phyloP scores from a whole-genome alignment of 2,888 invertebrate species.

The Adelognathus sp. region DNA sequence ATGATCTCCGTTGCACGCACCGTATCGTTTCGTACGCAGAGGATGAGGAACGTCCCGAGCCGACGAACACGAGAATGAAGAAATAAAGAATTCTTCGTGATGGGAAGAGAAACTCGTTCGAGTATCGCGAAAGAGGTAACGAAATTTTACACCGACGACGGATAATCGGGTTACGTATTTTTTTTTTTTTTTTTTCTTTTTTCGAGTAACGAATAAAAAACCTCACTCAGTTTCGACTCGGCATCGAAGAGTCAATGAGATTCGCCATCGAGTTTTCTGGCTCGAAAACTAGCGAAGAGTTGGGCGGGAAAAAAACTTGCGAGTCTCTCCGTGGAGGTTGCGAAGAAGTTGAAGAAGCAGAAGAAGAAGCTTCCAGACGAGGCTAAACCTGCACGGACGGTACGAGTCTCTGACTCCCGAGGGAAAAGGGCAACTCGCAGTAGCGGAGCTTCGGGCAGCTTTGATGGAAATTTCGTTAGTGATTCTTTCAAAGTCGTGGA shows the following conservation, averaged over 20 bases:
- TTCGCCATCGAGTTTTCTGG: constrained; percentile 28
- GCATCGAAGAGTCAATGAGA: constrained; percentile 37
- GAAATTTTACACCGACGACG: background rate
- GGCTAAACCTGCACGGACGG: background rate
- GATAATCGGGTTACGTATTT: background rate
- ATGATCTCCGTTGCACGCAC: background rate
- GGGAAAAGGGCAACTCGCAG: background rate
- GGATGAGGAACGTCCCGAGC: background rate
- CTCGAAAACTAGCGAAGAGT: background rate
- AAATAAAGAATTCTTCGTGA: background rate
- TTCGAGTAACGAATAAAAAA: background rate
- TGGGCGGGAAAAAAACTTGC: constrained; percentile 36
- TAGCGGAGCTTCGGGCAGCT: background rate
- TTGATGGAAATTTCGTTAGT: constrained; percentile 21
- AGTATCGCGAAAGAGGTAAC: background rate
- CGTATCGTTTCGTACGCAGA: background rate
- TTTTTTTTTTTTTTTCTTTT: background rate
- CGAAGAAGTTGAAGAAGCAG: background rate
- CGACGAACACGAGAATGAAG: background rate
- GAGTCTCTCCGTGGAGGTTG: background rate
- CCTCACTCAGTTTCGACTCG: background rate
- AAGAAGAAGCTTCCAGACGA: background rate
- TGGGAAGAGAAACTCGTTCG: background rate
- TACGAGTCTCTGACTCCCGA: background rate
- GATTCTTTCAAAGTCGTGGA: background rate